Evolutionary conservation across 2,797 vertebrate genomes (phyloP).

Genomic region (Syncerus caffer): DNA sequence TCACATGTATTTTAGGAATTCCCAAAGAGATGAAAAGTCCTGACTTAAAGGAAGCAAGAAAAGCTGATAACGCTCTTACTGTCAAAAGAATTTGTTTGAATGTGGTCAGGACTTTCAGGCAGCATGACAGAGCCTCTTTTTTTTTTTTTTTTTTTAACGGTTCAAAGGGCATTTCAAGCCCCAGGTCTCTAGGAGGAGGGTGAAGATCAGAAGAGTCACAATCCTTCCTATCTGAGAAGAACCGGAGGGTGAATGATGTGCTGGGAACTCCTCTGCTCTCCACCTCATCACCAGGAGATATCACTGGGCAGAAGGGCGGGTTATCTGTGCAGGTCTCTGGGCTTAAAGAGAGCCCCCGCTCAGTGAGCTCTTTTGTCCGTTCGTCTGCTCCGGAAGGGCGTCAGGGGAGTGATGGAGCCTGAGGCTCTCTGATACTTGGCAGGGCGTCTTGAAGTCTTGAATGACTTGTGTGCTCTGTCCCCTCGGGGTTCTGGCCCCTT

Average conservation of each 20-base stretch:
- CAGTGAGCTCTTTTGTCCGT: neutral
- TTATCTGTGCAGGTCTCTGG: neutral
- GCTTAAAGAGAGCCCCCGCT: neutral
- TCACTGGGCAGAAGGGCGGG: no score
- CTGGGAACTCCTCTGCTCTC: neutral
- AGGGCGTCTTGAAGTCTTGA: neutral
- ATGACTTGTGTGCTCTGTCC: neutral
- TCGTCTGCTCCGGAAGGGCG: neutral
- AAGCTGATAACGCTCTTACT: neutral
- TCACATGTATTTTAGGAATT: neutral
- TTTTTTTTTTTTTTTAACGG: no score
- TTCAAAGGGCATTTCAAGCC: neutral
- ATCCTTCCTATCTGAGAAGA: neutral
- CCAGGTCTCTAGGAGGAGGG: neutral
- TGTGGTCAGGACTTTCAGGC: neutral
- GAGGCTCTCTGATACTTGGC: accelerated
- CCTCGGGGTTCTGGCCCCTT: neutral
- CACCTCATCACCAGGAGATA: accelerated
- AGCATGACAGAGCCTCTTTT: neutral
- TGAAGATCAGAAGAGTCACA: neutral
- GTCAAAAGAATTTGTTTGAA: conserved; percentile 2
- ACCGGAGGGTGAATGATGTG: accelerated
- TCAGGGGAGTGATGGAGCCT: neutral
- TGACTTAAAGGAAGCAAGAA: neutral
- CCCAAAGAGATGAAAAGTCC: neutral